Conservation (phyloP, 2,888 invertebrate species). For the Ernsta delagoae region DNA sequence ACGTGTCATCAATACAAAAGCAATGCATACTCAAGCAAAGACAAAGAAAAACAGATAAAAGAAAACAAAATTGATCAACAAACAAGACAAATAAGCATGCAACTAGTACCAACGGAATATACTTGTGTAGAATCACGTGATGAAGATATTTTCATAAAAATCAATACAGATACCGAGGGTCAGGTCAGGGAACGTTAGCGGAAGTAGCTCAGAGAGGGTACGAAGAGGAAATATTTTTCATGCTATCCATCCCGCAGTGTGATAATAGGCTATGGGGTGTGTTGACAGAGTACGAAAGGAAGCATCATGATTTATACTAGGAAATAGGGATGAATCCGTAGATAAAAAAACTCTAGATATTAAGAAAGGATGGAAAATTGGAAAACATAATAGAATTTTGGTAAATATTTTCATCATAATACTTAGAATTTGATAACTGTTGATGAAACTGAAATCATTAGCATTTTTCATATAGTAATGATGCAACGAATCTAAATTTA, state of each 20-base stretch:
- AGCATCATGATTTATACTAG: slow-evolving; percentile 23
- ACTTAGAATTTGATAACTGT: neutral
- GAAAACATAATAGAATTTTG: neutral
- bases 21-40: too few species aligned
- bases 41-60: too few species aligned
- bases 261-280: slow-evolving; percentile 31
- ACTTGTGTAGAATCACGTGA: neutral
- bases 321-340: slow-evolving; percentile 2
- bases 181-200: slow-evolving; percentile 11
- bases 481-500: too few species aligned
- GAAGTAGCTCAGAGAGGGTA: slow-evolving; percentile 24
- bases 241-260: slow-evolving; percentile 13
- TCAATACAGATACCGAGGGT: too few species aligned
- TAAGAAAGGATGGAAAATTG: too few species aligned
- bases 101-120: neutral
- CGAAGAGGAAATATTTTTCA: slow-evolving; percentile 26
- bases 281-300: slow-evolving; percentile 27
- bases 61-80: too few species aligned
- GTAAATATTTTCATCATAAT: neutral
- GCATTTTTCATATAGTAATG: too few species aligned
- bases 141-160: slow-evolving; percentile 15
- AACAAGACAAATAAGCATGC: too few species aligned
- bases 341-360: neutral
- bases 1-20: too few species aligned
- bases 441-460: too few species aligned